These are phyloP conservation scores for Chiloscyllium plagiosum DNA, from an alignment of 2,113 vertebrate genomes.

Conservation along the genomic window DNA sequence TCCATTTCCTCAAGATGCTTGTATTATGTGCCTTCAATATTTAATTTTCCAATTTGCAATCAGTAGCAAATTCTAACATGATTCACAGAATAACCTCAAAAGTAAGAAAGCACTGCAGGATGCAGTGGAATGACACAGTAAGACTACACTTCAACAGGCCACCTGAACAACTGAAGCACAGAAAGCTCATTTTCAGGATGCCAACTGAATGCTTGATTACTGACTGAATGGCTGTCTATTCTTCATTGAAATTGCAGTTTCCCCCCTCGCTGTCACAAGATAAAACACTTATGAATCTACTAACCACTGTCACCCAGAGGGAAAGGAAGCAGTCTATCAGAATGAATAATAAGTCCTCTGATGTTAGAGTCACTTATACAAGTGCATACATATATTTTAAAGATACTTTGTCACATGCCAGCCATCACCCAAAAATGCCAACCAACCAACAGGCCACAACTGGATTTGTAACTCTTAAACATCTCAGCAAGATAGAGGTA, in stretches of 20 bases:
- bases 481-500: neutral
- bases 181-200: constrained; percentile 3
- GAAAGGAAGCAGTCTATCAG: neutral
- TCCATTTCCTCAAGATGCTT: neutral
- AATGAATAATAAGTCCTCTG: neutral
- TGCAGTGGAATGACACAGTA: neutral
- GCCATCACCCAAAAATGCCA: neutral
- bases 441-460: neutral
- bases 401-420: neutral
- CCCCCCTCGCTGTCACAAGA: neutral
- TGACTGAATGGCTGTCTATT: neutral
- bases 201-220: neutral
- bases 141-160: neutral
- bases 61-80: neutral
- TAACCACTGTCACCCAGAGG: neutral
- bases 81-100: neutral
- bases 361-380: neutral
- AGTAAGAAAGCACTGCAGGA: neutral
- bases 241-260: neutral
- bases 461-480: neutral
- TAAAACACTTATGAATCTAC: neutral
- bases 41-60: neutral
- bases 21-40: neutral
- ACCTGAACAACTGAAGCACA: neutral
- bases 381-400: neutral